Evolutionary conservation across 2,113 vertebrate genomes (phyloP), one percentile per base, ranked within the genome.

Genomic region (Nothocercus julius): DNA sequence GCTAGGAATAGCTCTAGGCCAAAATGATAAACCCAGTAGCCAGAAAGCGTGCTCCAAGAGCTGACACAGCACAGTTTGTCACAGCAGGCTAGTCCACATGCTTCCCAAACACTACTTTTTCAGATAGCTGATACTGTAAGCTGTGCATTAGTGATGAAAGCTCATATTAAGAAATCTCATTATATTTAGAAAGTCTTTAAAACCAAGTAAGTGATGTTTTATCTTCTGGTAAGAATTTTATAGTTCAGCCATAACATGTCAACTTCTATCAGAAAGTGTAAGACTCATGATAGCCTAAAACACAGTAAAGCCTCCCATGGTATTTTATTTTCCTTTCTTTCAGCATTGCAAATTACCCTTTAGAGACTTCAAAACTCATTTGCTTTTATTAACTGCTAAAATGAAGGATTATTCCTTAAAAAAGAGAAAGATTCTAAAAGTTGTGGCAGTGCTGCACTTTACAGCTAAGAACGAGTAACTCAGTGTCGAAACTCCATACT

Each of bases 321-420:
- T 84, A 66, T 61, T 96, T 92, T 83, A 63, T 80, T 82, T 89
- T 76, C 32, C 22, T 74, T 90, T 88, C 25, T 56, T 47, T 92
- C 2, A 8, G 34, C 45, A 78, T 25, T 1, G 2, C 75, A 94
- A 90, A 89, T 72, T 89, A 51, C 6, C 21, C 45, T 86, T 25
- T 20, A 64, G 86, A 76, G 21, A 8, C 54, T 42, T 90, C 51
- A 78, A 85, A 78, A 17, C 81, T 92, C 51, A 90, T 84, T 32
- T 38, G 58, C 49, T 78, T 94, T 69, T 86, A 49, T 9, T 78
- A 72, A 72, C 28, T 81, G 53, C 68, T 86, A 82, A 86, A 85
- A 75, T 59, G 38, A 84, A 78, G 17, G 36, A 82, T 44, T 80
- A 85, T 74, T 85, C 80, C 68, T 24, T 45, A 81, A 47, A 63